phyloP scores from a whole-genome alignment of 2,888 invertebrate genomes.

The Chrysotoxum bicinctum region DNA sequence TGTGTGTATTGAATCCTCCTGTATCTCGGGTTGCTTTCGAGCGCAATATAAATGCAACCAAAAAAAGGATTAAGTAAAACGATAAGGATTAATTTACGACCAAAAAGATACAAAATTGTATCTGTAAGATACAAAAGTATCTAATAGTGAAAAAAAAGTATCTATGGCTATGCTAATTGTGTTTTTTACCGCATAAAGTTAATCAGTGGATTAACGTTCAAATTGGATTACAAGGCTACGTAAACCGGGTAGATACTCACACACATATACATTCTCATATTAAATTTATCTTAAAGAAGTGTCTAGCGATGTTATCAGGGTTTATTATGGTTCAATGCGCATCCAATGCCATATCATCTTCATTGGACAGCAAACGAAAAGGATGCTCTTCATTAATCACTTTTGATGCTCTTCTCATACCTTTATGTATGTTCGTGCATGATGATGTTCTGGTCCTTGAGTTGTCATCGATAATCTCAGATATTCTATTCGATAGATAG shows the following conservation, averaged over 20 bases:
- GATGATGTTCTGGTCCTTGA: slow-evolving; percentile 20
- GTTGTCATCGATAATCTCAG: slow-evolving; percentile 38
- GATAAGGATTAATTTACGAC: slow-evolving; percentile 67
- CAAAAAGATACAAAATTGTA: slow-evolving; percentile 19
- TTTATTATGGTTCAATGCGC: slow-evolving; percentile 23
- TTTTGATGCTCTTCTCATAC: slow-evolving; percentile 18
- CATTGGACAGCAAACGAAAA: slow-evolving; percentile 2
- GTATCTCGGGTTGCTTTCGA: neutral
- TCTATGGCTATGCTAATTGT: slow-evolving; percentile 51
- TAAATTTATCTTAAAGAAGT: slow-evolving; percentile 25
- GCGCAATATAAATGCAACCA: slow-evolving; percentile 39
- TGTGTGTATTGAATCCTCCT: neutral
- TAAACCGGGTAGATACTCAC: neutral
- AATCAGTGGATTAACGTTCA: slow-evolving; percentile 44
- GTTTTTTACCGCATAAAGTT: slow-evolving; percentile 1
- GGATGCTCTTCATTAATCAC: slow-evolving; percentile 65
- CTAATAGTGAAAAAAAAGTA: slow-evolving; percentile 2
- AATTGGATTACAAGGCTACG: slow-evolving; percentile 54
- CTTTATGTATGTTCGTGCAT: neutral
- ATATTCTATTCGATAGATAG: slow-evolving; percentile 29
- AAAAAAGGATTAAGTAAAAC: slow-evolving; percentile 58
- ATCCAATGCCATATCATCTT: neutral
- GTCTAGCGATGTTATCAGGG: slow-evolving; percentile 35
- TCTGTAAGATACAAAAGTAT: slow-evolving; percentile 1
- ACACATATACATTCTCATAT: neutral